phyloP scores from a whole-genome alignment of 2,797 vertebrate genomes.

The Melopsittacus undulatus region DNA sequence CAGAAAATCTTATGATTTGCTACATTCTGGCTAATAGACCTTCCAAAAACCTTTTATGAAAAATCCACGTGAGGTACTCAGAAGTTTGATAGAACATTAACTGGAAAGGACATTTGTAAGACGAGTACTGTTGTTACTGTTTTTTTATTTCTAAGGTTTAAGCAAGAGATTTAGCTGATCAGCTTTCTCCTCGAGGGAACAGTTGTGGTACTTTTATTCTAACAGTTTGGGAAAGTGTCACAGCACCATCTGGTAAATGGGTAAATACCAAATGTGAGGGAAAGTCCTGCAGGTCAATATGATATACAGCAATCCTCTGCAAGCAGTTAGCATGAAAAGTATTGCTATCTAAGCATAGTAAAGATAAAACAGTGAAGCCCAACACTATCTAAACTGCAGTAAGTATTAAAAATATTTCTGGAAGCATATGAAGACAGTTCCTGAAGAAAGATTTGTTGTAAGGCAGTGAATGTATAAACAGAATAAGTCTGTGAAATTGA shows the following conservation, averaged over 20 bases:
- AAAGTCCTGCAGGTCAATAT: not conserved
- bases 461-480: not conserved
- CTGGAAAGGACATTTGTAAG: not conserved
- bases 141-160: not conserved
- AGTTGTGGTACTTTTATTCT: not conserved
- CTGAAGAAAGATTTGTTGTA: not conserved
- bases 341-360: not conserved
- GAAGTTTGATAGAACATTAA: not conserved
- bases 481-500: not conserved
- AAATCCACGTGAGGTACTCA: not conserved
- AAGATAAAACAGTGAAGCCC: not conserved
- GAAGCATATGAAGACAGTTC: not conserved
- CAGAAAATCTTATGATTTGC: not conserved
- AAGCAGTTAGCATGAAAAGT: not conserved
- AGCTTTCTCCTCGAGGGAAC: not conserved
- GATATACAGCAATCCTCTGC: not conserved
- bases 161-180: not conserved
- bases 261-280: not conserved
- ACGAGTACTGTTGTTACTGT: not conserved
- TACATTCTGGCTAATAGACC: not conserved
- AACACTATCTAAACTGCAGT: not conserved
- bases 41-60: not conserved
- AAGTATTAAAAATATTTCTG: not conserved
- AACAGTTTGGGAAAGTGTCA: slow-evolving; percentile 18
- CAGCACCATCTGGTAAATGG: not conserved